Conservation (phyloP, 2,797 vertebrate species). For the Champsocephalus gunnari region DNA sequence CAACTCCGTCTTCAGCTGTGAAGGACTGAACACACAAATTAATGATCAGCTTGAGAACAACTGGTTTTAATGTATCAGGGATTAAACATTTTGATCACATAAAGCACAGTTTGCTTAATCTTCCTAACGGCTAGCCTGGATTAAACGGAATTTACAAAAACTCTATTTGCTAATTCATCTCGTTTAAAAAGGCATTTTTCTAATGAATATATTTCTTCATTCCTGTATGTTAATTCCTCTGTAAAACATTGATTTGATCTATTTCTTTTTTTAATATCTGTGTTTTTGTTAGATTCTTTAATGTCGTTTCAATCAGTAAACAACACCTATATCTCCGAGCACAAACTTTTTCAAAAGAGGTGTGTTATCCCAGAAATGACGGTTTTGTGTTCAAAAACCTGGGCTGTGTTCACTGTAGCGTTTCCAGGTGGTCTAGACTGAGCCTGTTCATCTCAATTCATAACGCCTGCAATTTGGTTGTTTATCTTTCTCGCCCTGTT, state of each 20-base stretch:
- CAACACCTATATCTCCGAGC: too few relatives aligned
- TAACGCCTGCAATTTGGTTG: constrained; percentile 16
- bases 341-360: neutral
- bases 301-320: too few relatives aligned
- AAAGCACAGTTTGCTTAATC: too few relatives aligned
- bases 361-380: neutral
- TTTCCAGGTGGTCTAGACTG: neutral
- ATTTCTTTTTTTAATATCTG: too few relatives aligned
- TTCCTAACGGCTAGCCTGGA: too few relatives aligned
- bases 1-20: constrained; percentile 96
- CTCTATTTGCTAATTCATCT: too few relatives aligned
- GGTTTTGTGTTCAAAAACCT: neutral
- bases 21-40: constrained; percentile 86
- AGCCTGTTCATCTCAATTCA: constrained; percentile 4
- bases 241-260: too few relatives aligned
- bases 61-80: neutral
- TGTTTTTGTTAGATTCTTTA: too few relatives aligned
- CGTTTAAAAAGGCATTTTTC: too few relatives aligned
- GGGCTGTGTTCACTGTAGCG: neutral
- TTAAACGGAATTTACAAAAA: too few relatives aligned
- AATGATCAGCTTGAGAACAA: neutral
- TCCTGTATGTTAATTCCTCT: too few relatives aligned
- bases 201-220: too few relatives aligned
- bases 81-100: neutral
- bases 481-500: constrained; percentile 6